Evolutionary conservation across 2,113 vertebrate genomes (phyloP).

Genomic region (Strigops habroptila): DNA sequence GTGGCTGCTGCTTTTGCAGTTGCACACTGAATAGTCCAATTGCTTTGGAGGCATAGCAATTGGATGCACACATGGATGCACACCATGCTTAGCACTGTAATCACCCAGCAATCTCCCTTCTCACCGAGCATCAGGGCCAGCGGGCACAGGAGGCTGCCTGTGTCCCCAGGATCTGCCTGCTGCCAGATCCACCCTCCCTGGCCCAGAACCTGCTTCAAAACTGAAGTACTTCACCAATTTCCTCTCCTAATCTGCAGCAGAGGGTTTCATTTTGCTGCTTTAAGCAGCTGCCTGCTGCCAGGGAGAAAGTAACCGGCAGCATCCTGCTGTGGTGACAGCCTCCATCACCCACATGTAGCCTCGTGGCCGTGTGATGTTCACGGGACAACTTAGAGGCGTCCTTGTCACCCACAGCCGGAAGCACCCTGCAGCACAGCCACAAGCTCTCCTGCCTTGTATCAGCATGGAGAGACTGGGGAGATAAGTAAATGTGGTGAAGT

Average conservation of each 20-base stretch:
- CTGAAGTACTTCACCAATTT: background rate
- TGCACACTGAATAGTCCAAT: fast-evolving
- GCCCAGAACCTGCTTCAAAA: background rate
- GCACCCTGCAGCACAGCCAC: background rate
- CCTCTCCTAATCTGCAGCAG: background rate
- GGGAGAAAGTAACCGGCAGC: background rate
- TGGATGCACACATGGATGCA: background rate
- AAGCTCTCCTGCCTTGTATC: background rate
- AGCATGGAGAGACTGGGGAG: fast-evolving
- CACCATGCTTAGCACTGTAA: fast-evolving
- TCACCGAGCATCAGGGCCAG: background rate
- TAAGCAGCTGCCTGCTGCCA: background rate
- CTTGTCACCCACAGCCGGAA: background rate
- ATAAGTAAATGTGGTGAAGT: background rate
- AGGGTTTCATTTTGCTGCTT: background rate
- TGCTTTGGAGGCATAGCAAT: background rate
- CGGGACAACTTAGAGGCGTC: background rate
- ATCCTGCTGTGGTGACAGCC: background rate
- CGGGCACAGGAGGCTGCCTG: fast-evolving
- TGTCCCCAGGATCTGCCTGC: background rate
- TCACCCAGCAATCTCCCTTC: background rate
- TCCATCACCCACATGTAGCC: fast-evolving
- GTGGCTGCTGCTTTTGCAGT: background rate
- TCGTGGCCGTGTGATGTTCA: fast-evolving
- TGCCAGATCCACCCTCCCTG: background rate